phyloP scores from a whole-genome alignment of 2,797 vertebrate genomes.

The Arctocebus calabarensis region DNA sequence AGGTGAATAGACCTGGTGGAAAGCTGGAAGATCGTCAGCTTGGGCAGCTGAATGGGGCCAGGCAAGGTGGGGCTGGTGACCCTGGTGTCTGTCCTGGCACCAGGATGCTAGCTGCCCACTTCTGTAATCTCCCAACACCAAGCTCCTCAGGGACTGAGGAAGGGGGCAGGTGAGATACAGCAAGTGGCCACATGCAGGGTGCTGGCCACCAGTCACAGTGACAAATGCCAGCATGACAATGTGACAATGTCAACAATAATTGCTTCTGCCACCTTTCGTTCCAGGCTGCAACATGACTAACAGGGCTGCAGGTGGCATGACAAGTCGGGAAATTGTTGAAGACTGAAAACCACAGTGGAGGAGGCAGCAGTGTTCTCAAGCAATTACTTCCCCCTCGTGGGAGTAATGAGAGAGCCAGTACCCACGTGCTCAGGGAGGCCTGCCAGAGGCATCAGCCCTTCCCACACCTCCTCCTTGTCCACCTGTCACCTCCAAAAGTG shows the following conservation, averaged over 20 bases:
- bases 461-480: not conserved
- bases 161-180: not conserved
- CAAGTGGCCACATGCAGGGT: not conserved
- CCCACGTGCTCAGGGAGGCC: not conserved
- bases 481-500: not conserved
- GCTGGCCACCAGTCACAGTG: slow-evolving; percentile 33
- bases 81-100: not conserved
- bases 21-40: too few relatives aligned
- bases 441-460: not conserved
- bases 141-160: too few relatives aligned
- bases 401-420: not conserved
- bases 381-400: slow-evolving; percentile 15
- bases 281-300: slow-evolving; percentile 43
- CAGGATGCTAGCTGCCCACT: not conserved
- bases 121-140: not conserved
- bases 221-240: not conserved
- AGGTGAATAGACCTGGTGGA: fast-evolving
- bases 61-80: not conserved
- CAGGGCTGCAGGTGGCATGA: slow-evolving; percentile 62
- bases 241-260: slow-evolving; percentile 71
- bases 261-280: slow-evolving; percentile 48
- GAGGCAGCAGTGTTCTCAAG: slow-evolving; percentile 45
- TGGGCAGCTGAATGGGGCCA: not conserved
- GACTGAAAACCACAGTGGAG: slow-evolving; percentile 62
- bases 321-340: slow-evolving; percentile 67